phyloP scores from a whole-genome alignment of 2,888 invertebrate genomes.

The Hyppa rectilinea region DNA sequence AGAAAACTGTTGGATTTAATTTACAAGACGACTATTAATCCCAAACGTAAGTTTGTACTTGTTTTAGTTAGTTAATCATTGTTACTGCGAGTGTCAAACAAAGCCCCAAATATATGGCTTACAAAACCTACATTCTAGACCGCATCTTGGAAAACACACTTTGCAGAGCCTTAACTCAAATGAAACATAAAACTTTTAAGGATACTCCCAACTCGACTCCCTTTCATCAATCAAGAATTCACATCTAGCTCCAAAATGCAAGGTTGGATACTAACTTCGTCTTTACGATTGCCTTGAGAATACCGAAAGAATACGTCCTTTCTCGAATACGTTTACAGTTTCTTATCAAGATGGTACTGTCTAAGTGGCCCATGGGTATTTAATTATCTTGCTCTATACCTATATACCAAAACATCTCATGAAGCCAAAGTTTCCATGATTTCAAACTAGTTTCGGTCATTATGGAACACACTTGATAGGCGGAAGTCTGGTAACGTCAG shows the following conservation, averaged over 20 bases:
- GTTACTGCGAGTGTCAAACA: not conserved
- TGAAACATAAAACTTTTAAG: slow-evolving; percentile 1
- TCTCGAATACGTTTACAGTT: not conserved
- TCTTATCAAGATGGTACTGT: slow-evolving; percentile 3
- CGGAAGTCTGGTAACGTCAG: slow-evolving; percentile 8
- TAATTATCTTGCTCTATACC: slow-evolving; percentile 24
- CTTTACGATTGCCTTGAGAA: not conserved
- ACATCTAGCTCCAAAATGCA: not conserved
- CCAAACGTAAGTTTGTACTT: not conserved
- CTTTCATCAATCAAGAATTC: slow-evolving; percentile 15
- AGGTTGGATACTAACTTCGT: not conserved
- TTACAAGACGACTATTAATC: not conserved
- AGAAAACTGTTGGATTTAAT: not conserved
- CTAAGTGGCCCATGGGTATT: not conserved
- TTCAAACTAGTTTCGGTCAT: slow-evolving; percentile 49
- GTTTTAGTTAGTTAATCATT: not conserved
- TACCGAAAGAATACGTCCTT: not conserved
- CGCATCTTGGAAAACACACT: not conserved
- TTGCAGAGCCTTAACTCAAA: not conserved
- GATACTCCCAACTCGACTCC: not conserved
- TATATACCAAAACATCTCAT: slow-evolving; percentile 29
- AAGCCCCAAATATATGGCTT: not conserved
- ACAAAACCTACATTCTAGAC: not conserved
- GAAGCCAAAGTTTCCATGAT: slow-evolving; percentile 23
- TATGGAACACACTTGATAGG: slow-evolving; percentile 24